Conservation (phyloP, 2,888 invertebrate species). For the Gisinianus flammeolus region DNA sequence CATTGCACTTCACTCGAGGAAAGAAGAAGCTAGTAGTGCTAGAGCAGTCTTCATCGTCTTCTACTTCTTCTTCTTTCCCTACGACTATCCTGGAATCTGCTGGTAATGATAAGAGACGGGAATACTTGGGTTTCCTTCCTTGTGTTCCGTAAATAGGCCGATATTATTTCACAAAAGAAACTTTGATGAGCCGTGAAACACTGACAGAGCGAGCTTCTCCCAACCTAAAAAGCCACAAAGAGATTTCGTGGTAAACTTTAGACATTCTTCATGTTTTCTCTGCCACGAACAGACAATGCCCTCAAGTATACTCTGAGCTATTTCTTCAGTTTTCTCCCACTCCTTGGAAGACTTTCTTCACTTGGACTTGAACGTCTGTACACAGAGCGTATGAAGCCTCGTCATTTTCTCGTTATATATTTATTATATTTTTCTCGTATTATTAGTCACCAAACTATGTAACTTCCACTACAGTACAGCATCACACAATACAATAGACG, state of each 20-base stretch:
- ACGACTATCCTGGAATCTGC: no score
- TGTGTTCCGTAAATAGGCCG: background rate
- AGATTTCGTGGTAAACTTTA: background rate
- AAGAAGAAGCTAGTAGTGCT: background rate
- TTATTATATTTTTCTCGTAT: no score
- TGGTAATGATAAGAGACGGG: no score
- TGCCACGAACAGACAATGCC: background rate
- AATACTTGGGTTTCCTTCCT: background rate
- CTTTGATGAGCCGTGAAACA: conserved; percentile 19
- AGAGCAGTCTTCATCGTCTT: background rate
- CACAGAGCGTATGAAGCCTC: no score
- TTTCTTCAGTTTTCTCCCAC: background rate
- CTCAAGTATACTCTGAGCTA: background rate
- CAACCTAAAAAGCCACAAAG: background rate
- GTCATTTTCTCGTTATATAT: no score
- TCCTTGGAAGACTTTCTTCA: background rate
- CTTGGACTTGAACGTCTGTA: background rate
- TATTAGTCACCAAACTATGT: no score
- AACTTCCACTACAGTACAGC: no score
- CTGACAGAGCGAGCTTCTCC: background rate
- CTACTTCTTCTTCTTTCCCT: no score
- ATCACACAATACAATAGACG: no score
- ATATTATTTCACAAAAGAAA: conserved; percentile 14
- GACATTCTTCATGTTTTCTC: background rate
- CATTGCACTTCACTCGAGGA: background rate